Conservation (phyloP, 2,113 vertebrate species). For the Psilopsiagon aymara region DNA sequence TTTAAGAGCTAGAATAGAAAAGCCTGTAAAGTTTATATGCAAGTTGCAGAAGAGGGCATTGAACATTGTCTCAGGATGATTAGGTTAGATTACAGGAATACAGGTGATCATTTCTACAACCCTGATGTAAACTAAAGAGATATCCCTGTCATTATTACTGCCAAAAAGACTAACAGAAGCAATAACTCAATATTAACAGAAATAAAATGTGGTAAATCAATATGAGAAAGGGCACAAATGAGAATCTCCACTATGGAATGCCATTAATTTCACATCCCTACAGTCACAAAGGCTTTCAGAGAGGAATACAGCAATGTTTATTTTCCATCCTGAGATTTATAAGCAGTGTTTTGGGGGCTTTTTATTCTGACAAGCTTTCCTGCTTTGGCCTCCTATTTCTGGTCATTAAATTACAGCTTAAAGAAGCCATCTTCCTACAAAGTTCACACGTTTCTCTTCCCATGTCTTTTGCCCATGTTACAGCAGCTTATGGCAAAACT, state of each 20-base stretch:
- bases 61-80: not conserved
- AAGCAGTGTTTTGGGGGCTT: not conserved
- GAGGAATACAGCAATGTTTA: not conserved
- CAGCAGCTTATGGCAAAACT: not conserved
- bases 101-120: not conserved
- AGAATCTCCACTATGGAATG: not conserved
- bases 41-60: not conserved
- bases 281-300: not conserved
- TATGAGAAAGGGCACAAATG: not conserved
- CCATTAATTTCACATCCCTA: not conserved
- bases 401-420: not conserved
- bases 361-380: not conserved
- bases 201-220: not conserved
- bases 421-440: not conserved
- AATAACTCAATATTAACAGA: not conserved
- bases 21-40: not conserved
- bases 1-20: not conserved
- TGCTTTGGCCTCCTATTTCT: not conserved
- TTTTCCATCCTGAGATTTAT: not conserved
- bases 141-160: not conserved
- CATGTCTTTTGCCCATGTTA: not conserved
- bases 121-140: not conserved
- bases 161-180: not conserved
- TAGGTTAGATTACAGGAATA: not conserved
- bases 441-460: not conserved